Base-by-base conservation (phyloP, 2,113 vertebrate genomes). In the Platichthys stellatus region DNA sequence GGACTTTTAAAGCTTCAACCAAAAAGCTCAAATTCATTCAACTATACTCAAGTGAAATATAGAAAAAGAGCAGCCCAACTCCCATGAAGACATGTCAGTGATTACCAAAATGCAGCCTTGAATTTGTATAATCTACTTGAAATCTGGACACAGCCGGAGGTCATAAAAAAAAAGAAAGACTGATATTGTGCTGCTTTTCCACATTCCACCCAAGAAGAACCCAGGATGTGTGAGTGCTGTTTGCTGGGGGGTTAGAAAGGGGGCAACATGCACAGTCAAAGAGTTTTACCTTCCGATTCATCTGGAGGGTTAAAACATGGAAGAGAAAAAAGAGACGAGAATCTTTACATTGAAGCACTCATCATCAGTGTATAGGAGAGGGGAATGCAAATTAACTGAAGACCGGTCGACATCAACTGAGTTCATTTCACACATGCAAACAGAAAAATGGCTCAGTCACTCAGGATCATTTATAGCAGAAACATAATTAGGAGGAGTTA, bases 201-300 rank as follows among this genome's bases (percentile, higher is more conserved):
- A 53, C 51, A 81, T 17, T 38, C 72, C 64, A 71, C 58, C 23
- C 66, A 82, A 72, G 3, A 45, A 38, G 28, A 62, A 61, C 11
- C 24, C 63, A 23, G 56, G 49, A 81, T 72, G 60, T 76, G 2
- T 61, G 69, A 69, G 76, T 67, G 56, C 57, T 75, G 35, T 60
- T 80, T 74, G 35, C 69, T 78, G 58, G 58, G 63, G 71, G 65
- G 78, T 87, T 80, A 75, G 56, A n/a, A 28, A 64, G 17, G 23
- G 26, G 60, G 47, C 61, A 82, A 86, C 90, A 92, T 94, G 93
- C 91, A 95, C 60, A 94, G 73, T 81, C 43, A 49, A 95, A 94
- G 91, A 83, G 82, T 90, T 96, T 99, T 99, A 99, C 97, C 97
- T 99, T 98, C 97, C 80, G 96, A 95, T 95, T 98, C 97, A 94